Evolutionary conservation across 2,888 invertebrate species (phyloP), one percentile per base, ranked within the genome.

Genomic region (Drosophila anomelani): DNA sequence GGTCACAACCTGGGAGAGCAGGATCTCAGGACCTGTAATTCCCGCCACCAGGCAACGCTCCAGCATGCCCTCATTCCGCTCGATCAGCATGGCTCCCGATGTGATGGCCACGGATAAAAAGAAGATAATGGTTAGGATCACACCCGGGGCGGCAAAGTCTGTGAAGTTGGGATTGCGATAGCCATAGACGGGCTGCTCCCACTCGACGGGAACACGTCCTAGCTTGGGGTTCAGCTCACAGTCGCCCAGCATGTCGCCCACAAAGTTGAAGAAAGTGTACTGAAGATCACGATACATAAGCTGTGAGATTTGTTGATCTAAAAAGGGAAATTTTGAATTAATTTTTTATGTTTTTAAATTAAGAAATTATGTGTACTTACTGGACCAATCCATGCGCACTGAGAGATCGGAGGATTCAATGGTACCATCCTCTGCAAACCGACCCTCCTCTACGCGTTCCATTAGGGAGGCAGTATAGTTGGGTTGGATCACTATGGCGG

Each of bases 61-160:
- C 83, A 98, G 92, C 89, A 98, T 96, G 5, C 98, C 98, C 91
- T 97, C 97, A 85, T 97, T 97, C 58, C 97, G 94, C 90, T 98
- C 98, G 78, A 97, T 94, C 85, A 98, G 94, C 96, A 98, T 96
- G 9, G 97, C 96, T 5, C 98, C 96, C 0, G 98, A 97, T 0
- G 98, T 98, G 59, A 98, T 93, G 34, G 98, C 98, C 5, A 98
- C 97, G 3, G 98, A 97, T 92, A 98, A 94, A 94, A 98, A 98
- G 93, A 98, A 98, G 47, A 98, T 96, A 47, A 98, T 97, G 44
- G 97, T 97, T 57, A 98, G 92, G 80, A 98, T 96, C 54, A 98
- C 95, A 74, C 98, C 98, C 2, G 98, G 98, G 3, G 98, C 98
- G 69, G 98, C 98, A 90, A 98, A 98, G 91, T 98, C 97, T 0